Base-by-base conservation (phyloP, 2,797 vertebrate species). In the Malacoraja senta region DNA sequence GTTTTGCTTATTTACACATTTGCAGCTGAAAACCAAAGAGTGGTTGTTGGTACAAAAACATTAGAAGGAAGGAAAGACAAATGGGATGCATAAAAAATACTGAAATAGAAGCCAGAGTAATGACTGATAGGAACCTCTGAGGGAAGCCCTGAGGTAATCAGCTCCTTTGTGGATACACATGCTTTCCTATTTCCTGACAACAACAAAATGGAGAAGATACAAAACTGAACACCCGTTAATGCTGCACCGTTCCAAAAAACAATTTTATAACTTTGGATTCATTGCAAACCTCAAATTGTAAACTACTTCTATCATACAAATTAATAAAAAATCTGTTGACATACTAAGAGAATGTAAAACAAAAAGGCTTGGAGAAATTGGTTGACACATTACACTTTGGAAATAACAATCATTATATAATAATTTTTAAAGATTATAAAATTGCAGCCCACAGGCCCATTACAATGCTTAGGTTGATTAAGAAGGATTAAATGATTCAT, bases 121-220 rank as follows among this genome's bases (percentile, higher is more conserved):
- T 74, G 35, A 3, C 65, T 12, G 12, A 44, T 80, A 80, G 79
- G 32, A 80, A 80, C 32, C 38, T 35, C 79, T 80, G 68, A 65
- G 68, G 38, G 68, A 91, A 91, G 32, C 35, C 19, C 65, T 53
- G 32, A 91, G 38, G 68, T 74, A 91, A 91, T 91, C 21, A 91
- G 35, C 8, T 24, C 32, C 7, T 38, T 26, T 38, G 90, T 91
- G 63, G 35, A 72, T 91, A 91, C 90, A 91, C 90, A 21, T 91
- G 35, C 68, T 53, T 91, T 91, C 90, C 68, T 29, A 91, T 74
- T 38, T 91, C 68, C 90, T 91, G 90, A 8, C 32, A 53, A 8
- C 32, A 44, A 53, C 44, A 91, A 74, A 44, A 24, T 29, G 44
- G 90, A 7, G 24, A 72, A 91, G 68, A 29, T 72, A 91, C 68